Percentiles rank a stretch among this genome's conserved stretches.
Evolutionary conservation across 2,113 vertebrate species (phyloP).

Genomic region (Silurus asotus): DNA sequence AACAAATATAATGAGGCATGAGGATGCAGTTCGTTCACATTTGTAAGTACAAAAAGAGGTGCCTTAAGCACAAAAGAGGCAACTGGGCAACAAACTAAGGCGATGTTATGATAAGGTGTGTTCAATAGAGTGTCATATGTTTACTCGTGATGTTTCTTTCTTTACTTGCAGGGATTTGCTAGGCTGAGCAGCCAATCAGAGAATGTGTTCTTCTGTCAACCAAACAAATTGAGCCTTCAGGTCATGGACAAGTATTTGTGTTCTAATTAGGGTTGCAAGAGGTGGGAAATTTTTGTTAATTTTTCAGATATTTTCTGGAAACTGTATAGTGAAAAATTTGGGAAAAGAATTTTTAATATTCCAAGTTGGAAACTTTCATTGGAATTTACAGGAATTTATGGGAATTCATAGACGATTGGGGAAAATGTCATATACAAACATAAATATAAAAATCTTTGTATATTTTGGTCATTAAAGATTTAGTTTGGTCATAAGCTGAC

Average conservation of each 20-base stretch:
- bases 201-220: neutral
- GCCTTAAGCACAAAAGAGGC: neutral
- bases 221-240: neutral
- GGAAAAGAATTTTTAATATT: too few relatives aligned
- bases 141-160: neutral
- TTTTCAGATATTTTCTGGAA: too few relatives aligned
- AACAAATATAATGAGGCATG: neutral
- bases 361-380: too few relatives aligned
- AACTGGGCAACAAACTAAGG: neutral
- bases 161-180: neutral
- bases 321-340: too few relatives aligned
- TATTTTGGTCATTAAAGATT: too few relatives aligned
- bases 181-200: neutral
- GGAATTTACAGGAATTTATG: too few relatives aligned
- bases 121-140: neutral
- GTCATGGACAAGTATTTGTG: neutral
- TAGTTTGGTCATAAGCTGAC: too few relatives aligned
- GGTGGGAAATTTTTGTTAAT: too few relatives aligned
- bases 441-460: too few relatives aligned
- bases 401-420: too few relatives aligned
- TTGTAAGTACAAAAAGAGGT: neutral
- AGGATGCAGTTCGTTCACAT: neutral
- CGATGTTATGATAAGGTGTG: neutral
- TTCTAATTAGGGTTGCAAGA: too few relatives aligned
- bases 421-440: too few relatives aligned